A percentile compares a stretch with the other conserved stretches of the same genome.
Evolutionary conservation across 2,888 invertebrate genomes (phyloP).

Genomic region (Erebia aethiops): DNA sequence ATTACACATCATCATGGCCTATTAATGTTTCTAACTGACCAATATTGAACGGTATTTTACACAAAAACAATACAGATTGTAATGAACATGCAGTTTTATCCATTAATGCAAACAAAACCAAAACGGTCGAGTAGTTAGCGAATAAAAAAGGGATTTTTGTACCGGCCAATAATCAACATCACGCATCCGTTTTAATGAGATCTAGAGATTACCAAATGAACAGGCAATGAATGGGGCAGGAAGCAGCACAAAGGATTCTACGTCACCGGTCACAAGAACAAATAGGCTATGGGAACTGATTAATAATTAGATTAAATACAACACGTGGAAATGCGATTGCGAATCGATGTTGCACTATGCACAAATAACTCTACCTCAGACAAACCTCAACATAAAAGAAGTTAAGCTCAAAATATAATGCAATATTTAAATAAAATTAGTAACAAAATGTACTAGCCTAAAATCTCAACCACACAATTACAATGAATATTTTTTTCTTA

Average conservation of each 20-base stretch:
- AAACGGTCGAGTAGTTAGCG: conserved; percentile 42
- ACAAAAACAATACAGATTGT: conserved; percentile 33
- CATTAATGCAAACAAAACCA: conserved; percentile 41
- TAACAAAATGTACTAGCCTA: not conserved
- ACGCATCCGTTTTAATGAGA: conserved; percentile 55
- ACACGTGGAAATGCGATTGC: conserved; percentile 46
- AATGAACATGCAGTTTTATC: conserved; percentile 37
- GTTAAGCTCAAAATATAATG: conserved; percentile 2
- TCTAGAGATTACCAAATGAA: conserved; percentile 57
- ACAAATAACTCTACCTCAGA: not conserved
- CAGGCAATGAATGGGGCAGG: conserved; percentile 65
- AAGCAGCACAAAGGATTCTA: conserved; percentile 56
- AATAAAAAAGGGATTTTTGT: conserved; percentile 44
- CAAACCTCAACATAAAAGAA: not conserved
- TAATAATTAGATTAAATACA: conserved; percentile 77
- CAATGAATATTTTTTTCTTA: not conserved
- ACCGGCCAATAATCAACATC: conserved; percentile 50
- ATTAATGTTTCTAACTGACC: conserved; percentile 10
- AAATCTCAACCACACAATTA: conserved; percentile 3
- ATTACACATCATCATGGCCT: not conserved
- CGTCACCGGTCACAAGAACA: conserved; percentile 51
- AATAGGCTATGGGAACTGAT: conserved; percentile 75
- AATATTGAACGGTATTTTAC: conserved; percentile 32
- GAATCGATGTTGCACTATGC: conserved; percentile 47
- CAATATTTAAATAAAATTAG: not conserved